Conservation (phyloP, 1,140 invertebrate species). For the Melipona quadrifasciata region DNA sequence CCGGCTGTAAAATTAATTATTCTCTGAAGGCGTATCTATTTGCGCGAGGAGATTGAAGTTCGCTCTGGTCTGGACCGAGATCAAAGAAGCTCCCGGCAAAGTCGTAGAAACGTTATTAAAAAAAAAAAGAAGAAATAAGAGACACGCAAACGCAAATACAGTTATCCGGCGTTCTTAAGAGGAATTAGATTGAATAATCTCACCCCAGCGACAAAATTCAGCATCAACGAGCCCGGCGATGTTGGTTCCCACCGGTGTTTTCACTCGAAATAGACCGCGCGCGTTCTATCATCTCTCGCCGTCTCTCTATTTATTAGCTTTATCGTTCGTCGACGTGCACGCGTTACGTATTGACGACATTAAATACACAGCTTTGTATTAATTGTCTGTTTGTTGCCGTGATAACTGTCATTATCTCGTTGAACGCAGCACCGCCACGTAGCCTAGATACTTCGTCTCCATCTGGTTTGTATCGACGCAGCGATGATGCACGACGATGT, state of each 20-base stretch:
- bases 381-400: slow-evolving; percentile 25
- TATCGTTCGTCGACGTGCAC: background rate
- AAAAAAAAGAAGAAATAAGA: too few relatives aligned
- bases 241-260: background rate
- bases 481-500: too few relatives aligned
- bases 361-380: slow-evolving; percentile 11
- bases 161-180: background rate
- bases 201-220: background rate
- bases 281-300: too few relatives aligned
- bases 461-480: too few relatives aligned
- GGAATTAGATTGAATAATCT: background rate
- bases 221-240: too few relatives aligned
- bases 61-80: background rate
- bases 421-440: background rate
- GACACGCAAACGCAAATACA: background rate
- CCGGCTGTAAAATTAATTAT: slow-evolving; percentile 41
- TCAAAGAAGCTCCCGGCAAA: slow-evolving; percentile 20
- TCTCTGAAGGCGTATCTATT: slow-evolving; percentile 38
- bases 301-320: background rate
- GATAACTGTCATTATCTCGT: slow-evolving; percentile 7
- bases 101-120: slow-evolving; percentile 18
- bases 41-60: slow-evolving; percentile 25
- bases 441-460: background rate
- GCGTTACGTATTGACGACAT: background rate
- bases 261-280: too few relatives aligned